Conservation (phyloP, 2,113 vertebrate genomes). For the Catagonus wagneri region DNA sequence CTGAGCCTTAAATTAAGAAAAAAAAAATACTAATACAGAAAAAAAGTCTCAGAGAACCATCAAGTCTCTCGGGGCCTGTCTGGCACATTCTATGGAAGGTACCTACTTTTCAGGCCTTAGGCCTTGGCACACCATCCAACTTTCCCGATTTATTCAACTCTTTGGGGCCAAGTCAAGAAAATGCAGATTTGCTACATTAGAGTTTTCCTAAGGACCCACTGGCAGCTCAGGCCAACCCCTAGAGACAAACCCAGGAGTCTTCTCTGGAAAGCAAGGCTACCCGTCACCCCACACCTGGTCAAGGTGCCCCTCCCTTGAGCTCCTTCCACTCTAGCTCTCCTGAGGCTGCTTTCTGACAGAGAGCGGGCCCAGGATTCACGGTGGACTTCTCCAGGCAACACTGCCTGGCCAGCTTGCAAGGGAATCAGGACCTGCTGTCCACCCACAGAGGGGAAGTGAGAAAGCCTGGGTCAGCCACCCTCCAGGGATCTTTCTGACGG, state of each 20-base stretch:
- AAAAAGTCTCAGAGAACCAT: not conserved
- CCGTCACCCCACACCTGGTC: not conserved
- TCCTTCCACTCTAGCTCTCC: not conserved
- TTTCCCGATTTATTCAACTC: not conserved
- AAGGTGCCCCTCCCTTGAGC: not conserved
- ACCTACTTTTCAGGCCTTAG: not conserved
- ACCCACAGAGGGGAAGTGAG: not conserved
- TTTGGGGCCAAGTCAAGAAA: constrained; percentile 18
- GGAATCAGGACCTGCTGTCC: not conserved
- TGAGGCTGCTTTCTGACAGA: not conserved
- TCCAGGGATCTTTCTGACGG: not conserved
- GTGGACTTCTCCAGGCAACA: not conserved
- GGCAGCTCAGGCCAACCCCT: not conserved
- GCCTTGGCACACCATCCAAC: not conserved
- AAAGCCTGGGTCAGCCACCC: not conserved
- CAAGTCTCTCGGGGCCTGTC: not conserved
- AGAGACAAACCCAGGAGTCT: not conserved
- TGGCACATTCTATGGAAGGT: not conserved
- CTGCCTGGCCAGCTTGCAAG: not conserved
- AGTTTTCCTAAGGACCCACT: not conserved
- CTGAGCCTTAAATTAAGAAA: constrained; percentile 54
- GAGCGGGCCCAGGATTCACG: not conserved
- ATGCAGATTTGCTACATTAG: not conserved
- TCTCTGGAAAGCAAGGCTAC: not conserved
- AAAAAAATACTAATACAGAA: not conserved